These are phyloP conservation scores for Probosciger aterrimus DNA, from an alignment of 2,113 vertebrate species.

Conservation along the genomic window DNA sequence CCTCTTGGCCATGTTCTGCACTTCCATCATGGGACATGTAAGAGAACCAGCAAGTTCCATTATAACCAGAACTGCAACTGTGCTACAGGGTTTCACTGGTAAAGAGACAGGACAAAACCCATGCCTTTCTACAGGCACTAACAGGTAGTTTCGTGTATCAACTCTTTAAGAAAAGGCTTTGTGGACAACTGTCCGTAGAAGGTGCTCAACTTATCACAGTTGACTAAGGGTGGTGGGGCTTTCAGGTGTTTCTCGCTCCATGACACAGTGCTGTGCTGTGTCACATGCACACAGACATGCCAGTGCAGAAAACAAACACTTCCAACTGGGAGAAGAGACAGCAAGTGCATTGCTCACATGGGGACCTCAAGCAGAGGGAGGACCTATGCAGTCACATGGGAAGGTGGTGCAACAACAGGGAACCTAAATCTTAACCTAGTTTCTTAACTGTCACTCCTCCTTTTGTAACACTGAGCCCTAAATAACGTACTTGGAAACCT, in stretches of 20 bases:
- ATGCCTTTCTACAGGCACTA: neutral
- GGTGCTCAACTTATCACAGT: neutral
- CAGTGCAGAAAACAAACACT: neutral
- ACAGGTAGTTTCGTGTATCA: neutral
- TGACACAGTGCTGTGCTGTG: neutral
- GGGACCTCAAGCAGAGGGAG: neutral
- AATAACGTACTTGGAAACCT: neutral
- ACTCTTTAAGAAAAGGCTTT: neutral
- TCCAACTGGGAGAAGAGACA: neutral
- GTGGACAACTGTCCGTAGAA: neutral
- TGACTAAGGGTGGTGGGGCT: no score
- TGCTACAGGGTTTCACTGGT: neutral
- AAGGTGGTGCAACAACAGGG: neutral
- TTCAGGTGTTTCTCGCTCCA: neutral
- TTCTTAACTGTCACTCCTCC: neutral
- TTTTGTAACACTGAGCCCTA: neutral
- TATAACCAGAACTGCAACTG: neutral
- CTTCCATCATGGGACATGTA: neutral
- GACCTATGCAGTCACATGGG: fast-evolving
- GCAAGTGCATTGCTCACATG: fast-evolving
- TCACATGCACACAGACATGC: fast-evolving
- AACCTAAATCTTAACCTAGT: neutral
- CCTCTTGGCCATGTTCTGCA: neutral
- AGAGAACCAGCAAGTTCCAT: neutral
- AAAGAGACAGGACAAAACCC: neutral